These are phyloP conservation scores for Platypus cylindrus DNA, from an alignment of 2,888 invertebrate genomes.

Conservation along the genomic window DNA sequence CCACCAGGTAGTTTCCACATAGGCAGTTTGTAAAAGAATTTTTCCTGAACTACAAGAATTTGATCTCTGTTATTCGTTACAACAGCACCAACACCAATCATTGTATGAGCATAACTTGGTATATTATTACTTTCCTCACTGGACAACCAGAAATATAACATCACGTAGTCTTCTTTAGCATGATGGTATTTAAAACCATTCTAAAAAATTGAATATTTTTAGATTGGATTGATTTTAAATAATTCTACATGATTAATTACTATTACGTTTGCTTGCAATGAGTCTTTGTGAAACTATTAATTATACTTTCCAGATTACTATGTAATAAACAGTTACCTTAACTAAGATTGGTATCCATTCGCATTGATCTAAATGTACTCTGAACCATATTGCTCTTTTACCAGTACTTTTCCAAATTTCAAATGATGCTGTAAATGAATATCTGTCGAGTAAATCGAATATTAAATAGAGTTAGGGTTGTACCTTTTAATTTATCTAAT, in stretches of 20 bases:
- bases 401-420: conserved; percentile 50
- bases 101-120: conserved; percentile 70
- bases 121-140: conserved; percentile 46
- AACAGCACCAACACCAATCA: conserved; percentile 74
- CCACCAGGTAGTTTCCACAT: conserved; percentile 91
- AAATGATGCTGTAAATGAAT: conserved; percentile 49
- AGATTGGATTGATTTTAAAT: no score
- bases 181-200: conserved; percentile 81
- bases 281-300: no score
- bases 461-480: conserved; percentile 3
- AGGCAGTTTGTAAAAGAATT: conserved; percentile 38
- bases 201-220: conserved; percentile 31
- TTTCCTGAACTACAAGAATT: conserved; percentile 71
- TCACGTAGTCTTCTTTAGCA: conserved; percentile 63
- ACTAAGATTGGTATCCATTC: conserved; percentile 65
- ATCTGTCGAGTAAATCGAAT: no score
- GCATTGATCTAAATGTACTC: conserved; percentile 54
- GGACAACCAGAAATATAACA: conserved; percentile 73
- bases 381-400: conserved; percentile 70
- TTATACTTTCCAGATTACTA: conserved; percentile 16
- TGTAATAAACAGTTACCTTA: no score
- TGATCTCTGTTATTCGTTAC: conserved; percentile 67
- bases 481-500: conserved; percentile 45
- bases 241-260: no score
- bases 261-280: not conserved